Base-by-base conservation (phyloP, 2,113 vertebrate species). In the Fulica atra region DNA sequence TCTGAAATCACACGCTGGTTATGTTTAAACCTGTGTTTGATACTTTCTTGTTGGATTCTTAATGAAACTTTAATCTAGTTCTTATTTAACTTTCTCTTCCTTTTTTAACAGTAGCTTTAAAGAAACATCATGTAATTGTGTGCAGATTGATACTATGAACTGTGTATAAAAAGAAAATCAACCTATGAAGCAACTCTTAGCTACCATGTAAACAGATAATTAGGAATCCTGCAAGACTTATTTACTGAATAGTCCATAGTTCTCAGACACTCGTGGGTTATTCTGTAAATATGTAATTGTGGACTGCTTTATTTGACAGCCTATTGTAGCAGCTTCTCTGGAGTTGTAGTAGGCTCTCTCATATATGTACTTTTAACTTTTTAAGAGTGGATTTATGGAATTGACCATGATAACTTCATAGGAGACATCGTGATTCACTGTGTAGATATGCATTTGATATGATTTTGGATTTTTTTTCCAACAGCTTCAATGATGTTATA, bases 11-110 rank as follows among this genome's bases (percentile, higher is more conserved):
- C 48, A 51, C 91, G 72, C 91, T 81, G 91, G 94, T 97, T 97
- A 64, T 36, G 8, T 97, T 96, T 93, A 94, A 97, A 96, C 95
- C 92, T 85, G 97, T 96, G 95, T 97, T 95, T 97, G 96, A 97
- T 96, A 38, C 83, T 92, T 93, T 90, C 88, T 91, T 88, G 81
- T 91, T 96, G 96, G 95, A 97, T 97, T 97, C 96, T 97, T 96
- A 93, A 97, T 97, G 95, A 97, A 96, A 96, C 78, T 98, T 98
- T 98, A 98, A 97, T 97, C 96, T 98, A 97, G 97, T 97, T 98
- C 97, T 95, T 96, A 92, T 91, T 94, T 96, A 88, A 97, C 96
- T 97, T 97, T 95, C 88, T 92, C 82, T 92, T 94, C 63, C 93
- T 97, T 97, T 97, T 97, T 95, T 89, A 97, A 93, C 74, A 92